These are phyloP conservation scores for Chrysaora quinquecirrha DNA, from an alignment of 30 jellyfish, hydroid and myxozoan genomes.

Conservation along the genomic window DNA sequence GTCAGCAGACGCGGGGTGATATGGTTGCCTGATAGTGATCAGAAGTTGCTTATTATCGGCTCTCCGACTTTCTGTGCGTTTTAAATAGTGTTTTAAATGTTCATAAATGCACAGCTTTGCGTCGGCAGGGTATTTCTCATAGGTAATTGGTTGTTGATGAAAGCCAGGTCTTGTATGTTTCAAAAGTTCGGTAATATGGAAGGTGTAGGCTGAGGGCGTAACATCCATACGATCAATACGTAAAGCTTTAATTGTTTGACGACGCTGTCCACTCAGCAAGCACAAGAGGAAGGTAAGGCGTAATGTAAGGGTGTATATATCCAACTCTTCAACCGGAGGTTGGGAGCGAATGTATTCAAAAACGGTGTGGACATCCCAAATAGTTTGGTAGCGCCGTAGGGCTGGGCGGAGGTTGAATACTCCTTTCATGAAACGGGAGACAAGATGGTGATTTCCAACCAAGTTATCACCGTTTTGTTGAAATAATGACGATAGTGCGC, in stretches of 20 bases:
- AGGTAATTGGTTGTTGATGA: conserved; percentile 26
- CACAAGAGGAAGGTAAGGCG: background rate
- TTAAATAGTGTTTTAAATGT: background rate
- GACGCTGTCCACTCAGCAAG: background rate
- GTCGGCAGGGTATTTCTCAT: conserved; percentile 16
- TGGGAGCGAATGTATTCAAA: background rate
- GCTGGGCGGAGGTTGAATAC: conserved; percentile 15
- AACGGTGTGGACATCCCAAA: conserved; percentile 16
- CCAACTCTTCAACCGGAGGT: background rate
- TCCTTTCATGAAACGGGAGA: conserved; percentile 11
- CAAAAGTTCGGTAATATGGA: conserved; percentile 3
- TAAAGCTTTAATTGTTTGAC: background rate
- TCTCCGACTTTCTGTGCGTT: conserved; percentile 3
- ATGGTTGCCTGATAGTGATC: conserved; percentile 12
- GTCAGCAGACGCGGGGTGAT: conserved; percentile 25
- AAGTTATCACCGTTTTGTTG: background rate
- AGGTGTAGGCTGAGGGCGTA: conserved; percentile 10
- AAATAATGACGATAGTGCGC: conserved; percentile 26
- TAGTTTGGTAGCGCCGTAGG: conserved; percentile 5
- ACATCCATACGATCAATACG: background rate
- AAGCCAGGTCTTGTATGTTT: conserved; percentile 29
- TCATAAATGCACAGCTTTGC: conserved; percentile 26
- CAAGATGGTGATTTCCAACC: conserved; percentile 25
- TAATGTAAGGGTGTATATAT: background rate
- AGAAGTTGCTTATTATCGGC: conserved; percentile 6